Evolutionary conservation across 2,797 vertebrate genomes (phyloP), one percentile per base, ranked within the genome.

Genomic region (Syngnathus acus): DNA sequence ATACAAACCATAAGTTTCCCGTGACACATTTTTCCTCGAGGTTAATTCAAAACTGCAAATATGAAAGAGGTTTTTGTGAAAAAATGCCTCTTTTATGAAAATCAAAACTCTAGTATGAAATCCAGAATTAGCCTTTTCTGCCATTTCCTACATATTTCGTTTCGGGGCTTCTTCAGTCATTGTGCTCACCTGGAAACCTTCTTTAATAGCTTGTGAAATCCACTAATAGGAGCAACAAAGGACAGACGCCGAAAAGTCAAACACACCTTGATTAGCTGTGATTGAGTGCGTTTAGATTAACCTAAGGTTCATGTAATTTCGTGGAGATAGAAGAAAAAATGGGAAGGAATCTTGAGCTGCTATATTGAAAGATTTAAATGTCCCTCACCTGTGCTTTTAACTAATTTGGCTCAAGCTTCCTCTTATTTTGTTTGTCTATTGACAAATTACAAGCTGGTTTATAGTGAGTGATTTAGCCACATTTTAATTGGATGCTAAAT

Each of bases 401-500:
- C 58, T 75, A 74, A 81, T 78, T 82, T 72, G 65, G 59, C 77
- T 75, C 65, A 65, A 78, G 68, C 67, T 48, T 23, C 17, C 67
- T 45, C 26, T 72, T 75, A 67, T 75, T 77, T 68, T 72, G 48
- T 80, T 81, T 78, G 66, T 77, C 78, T 78, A 0, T 55, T 53
- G 66, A 74, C 58, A 74, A 72, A 82, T 76, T 67, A 68, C 60
- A 70, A 67, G 70, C 78, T 74, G 59, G 60, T 63, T 14, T 47
- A 32, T 69, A 62, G 78, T 78, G 50, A 75, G 76, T 51, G 65
- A 70, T 84, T 81, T 71, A 66, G 68, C 50, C 61, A 64, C 70
- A 26, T 67, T 75, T 71, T 84, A 82, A 82, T 84, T 79, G 68
- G 78, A 73, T 74, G 69, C 81, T 80, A 79, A 78, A 80, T 85